A percentile compares a stretch with the other conserved stretches of the same genome.
Conservation (phyloP, 2,113 vertebrate genomes). For the Aleadryas rufinucha region DNA sequence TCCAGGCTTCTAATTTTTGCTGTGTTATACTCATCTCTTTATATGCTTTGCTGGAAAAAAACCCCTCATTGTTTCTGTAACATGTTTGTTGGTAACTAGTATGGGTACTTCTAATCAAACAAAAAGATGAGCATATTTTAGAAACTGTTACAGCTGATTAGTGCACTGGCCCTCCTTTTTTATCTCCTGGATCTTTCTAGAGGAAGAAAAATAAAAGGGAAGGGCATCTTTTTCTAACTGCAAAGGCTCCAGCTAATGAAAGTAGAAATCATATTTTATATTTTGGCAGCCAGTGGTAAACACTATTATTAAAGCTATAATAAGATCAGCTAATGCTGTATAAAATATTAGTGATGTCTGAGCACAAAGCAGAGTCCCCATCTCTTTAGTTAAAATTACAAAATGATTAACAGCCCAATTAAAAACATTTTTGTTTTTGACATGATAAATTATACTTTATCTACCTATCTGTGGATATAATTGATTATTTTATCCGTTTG, state of each 20-base stretch:
- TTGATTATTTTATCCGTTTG: constrained; percentile 60
- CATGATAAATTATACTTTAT: constrained; percentile 55
- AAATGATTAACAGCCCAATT: constrained; percentile 67
- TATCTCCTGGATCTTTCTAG: not conserved
- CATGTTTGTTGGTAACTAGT: not conserved
- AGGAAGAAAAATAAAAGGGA: not conserved
- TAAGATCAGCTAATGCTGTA: constrained; percentile 47
- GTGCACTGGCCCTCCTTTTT: not conserved
- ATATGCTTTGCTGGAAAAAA: not conserved
- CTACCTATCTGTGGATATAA: constrained; percentile 58
- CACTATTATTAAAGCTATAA: constrained; percentile 39
- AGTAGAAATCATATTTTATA: not conserved
- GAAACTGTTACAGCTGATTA: not conserved
- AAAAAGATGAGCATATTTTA: not conserved
- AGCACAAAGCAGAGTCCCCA: constrained; percentile 3
- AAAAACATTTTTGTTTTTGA: constrained; percentile 61
- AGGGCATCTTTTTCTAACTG: constrained; percentile 2
- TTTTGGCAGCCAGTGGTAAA: constrained; percentile 47
- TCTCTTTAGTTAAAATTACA: constrained; percentile 58
- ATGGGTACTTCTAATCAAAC: not conserved
- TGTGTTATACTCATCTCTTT: not conserved
- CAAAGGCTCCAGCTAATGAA: constrained; percentile 16
- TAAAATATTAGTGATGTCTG: constrained; percentile 46
- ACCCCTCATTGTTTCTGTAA: not conserved
- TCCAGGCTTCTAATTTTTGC: not conserved